These are phyloP conservation scores for Meghimatium bilineatum DNA, from an alignment of 2,888 invertebrate genomes.

Conservation along the genomic window DNA sequence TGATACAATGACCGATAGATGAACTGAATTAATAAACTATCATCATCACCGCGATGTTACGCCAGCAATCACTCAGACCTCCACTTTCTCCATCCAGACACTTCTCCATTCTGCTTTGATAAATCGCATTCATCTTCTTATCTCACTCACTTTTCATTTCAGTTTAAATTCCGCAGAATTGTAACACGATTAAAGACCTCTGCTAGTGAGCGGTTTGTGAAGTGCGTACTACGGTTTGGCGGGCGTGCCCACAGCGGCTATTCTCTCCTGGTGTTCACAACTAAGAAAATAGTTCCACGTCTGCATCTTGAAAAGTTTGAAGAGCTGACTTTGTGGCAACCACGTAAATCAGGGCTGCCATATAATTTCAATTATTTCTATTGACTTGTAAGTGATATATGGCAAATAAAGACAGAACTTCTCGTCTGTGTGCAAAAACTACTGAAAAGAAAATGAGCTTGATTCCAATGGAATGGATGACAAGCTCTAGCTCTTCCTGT, in stretches of 20 bases:
- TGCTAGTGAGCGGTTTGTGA: conserved; percentile 3
- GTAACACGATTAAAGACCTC: conserved; percentile 11
- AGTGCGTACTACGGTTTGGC: not conserved
- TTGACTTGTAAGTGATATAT: no score
- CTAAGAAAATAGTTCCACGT: not conserved
- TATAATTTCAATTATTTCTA: no score
- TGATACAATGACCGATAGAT: not conserved
- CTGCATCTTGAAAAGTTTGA: not conserved
- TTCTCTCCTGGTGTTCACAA: not conserved
- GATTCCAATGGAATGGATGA: no score
- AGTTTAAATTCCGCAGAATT: not conserved
- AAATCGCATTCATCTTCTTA: not conserved
- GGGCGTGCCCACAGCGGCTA: not conserved
- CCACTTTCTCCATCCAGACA: not conserved
- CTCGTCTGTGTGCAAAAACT: no score
- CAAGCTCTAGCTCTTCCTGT: no score
- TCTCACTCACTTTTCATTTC: not conserved
- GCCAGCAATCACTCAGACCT: not conserved
- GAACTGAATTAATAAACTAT: not conserved
- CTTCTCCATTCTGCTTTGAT: not conserved
- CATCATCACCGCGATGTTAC: not conserved
- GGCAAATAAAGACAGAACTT: no score
- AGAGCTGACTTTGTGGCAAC: not conserved
- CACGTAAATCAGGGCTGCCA: no score
- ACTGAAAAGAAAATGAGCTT: no score